These are phyloP conservation scores for Lipophrys pholis DNA, from an alignment of 2,113 vertebrate genomes.

Conservation along the genomic window DNA sequence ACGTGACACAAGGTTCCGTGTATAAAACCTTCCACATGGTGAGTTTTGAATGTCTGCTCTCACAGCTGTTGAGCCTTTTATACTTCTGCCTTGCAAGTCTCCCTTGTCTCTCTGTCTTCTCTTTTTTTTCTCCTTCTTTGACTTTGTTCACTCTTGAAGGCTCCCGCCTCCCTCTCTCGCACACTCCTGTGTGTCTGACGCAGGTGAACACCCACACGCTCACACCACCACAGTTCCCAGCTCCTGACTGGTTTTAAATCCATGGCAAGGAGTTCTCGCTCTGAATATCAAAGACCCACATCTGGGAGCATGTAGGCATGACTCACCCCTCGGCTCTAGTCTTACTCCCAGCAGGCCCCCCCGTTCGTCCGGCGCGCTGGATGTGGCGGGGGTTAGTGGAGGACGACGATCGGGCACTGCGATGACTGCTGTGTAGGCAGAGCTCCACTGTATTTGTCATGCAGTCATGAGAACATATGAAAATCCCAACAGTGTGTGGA, in stretches of 20 bases:
- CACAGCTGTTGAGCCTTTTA: slow-evolving; percentile 30
- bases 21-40: slow-evolving; percentile 21
- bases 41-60: slow-evolving; percentile 33
- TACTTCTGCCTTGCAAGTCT: slow-evolving; percentile 24
- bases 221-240: slow-evolving; percentile 49
- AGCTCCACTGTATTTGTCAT: slow-evolving; percentile 48
- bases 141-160: slow-evolving; percentile 61
- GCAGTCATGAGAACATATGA: slow-evolving; percentile 55
- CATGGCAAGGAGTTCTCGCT: slow-evolving; percentile 69
- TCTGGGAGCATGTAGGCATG: slow-evolving; percentile 72
- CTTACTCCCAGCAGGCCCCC: slow-evolving; percentile 57
- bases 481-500: slow-evolving; percentile 49
- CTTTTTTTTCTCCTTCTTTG: slow-evolving; percentile 31
- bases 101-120: slow-evolving; percentile 52
- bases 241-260: slow-evolving; percentile 70
- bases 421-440: slow-evolving; percentile 40
- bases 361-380: slow-evolving; percentile 45
- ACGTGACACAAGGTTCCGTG: slow-evolving; percentile 14
- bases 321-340: slow-evolving; percentile 62
- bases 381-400: slow-evolving; percentile 49
- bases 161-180: slow-evolving; percentile 41
- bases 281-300: slow-evolving; percentile 75
- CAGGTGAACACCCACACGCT: slow-evolving; percentile 76
- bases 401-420: slow-evolving; percentile 55
- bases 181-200: slow-evolving; percentile 63